These are phyloP conservation scores for Parus major DNA, from an alignment of 2,113 vertebrate genomes.

Conservation along the genomic window DNA sequence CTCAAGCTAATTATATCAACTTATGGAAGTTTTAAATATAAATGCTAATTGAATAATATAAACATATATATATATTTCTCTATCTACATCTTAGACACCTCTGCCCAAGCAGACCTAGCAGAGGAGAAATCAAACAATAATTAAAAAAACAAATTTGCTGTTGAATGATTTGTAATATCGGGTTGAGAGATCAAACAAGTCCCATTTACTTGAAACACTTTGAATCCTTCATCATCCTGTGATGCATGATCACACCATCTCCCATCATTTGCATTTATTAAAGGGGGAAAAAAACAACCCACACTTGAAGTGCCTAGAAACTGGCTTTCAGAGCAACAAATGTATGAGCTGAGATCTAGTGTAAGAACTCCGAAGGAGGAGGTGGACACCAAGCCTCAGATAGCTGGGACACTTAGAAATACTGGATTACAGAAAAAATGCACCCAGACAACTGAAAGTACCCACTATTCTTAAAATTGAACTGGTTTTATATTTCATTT, in stretches of 20 bases:
- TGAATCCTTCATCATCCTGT: neutral
- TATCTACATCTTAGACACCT: neutral
- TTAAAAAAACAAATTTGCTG: neutral
- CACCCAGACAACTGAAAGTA: neutral
- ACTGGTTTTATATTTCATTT: neutral
- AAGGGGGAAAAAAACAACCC: rapidly evolving
- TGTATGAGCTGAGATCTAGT: neutral
- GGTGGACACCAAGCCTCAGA: neutral
- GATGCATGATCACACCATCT: neutral
- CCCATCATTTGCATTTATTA: neutral
- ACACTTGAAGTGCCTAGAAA: neutral
- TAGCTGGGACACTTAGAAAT: neutral
- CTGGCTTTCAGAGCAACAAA: neutral
- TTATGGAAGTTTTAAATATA: neutral
- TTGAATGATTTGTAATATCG: neutral
- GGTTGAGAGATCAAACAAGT: neutral
- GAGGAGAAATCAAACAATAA: neutral
- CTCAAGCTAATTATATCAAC: neutral
- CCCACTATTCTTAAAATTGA: neutral
- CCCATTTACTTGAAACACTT: neutral
- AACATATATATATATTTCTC: neutral
- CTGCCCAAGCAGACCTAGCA: neutral
- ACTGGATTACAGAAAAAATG: neutral
- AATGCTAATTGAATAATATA: neutral
- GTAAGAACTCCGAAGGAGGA: neutral